Percentiles rank a stretch among this genome's conserved stretches.
These are phyloP conservation scores for Caenorhabditis zanzibari DNA, from an alignment of 2,888 invertebrate species.

Conservation along the genomic window DNA sequence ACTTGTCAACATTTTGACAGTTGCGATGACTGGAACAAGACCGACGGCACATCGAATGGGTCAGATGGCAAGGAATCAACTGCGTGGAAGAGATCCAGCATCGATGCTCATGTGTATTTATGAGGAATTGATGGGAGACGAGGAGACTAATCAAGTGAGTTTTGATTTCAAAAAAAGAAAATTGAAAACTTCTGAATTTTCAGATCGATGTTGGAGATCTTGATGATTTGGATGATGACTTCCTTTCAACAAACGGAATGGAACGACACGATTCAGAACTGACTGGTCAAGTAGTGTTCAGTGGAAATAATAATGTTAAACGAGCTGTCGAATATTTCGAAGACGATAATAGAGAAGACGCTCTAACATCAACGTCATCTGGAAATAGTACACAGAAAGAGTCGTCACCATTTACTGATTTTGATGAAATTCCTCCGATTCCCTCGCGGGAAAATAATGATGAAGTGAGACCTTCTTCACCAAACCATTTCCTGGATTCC, in stretches of 20 bases:
- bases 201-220: slow-evolving; percentile 72
- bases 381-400: slow-evolving; percentile 74
- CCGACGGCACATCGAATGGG: slow-evolving; percentile 80
- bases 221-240: slow-evolving; percentile 59
- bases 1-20: slow-evolving; percentile 81
- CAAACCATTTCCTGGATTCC: slow-evolving; percentile 49
- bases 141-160: slow-evolving; percentile 75
- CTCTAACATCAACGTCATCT: slow-evolving; percentile 69
- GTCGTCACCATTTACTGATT: slow-evolving; percentile 66
- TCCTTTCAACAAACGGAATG: slow-evolving; percentile 46
- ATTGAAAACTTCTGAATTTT: slow-evolving; percentile 12
- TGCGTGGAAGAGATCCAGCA: slow-evolving; percentile 72
- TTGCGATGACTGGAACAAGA: slow-evolving; percentile 77
- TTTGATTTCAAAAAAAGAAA: background rate
- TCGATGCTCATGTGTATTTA: slow-evolving; percentile 77
- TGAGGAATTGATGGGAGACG: slow-evolving; percentile 82
- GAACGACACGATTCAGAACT: slow-evolving; percentile 33
- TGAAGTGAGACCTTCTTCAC: slow-evolving; percentile 13
- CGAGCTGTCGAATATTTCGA: slow-evolving; percentile 67
- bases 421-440: slow-evolving; percentile 45
- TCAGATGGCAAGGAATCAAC: slow-evolving; percentile 79
- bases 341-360: slow-evolving; percentile 61
- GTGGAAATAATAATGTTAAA: slow-evolving; percentile 65
- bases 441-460: slow-evolving; percentile 5
- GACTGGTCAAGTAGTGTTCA: slow-evolving; percentile 53